Evolutionary conservation across 2,113 vertebrate species (phyloP).

Genomic region (Apeltes quadracus): DNA sequence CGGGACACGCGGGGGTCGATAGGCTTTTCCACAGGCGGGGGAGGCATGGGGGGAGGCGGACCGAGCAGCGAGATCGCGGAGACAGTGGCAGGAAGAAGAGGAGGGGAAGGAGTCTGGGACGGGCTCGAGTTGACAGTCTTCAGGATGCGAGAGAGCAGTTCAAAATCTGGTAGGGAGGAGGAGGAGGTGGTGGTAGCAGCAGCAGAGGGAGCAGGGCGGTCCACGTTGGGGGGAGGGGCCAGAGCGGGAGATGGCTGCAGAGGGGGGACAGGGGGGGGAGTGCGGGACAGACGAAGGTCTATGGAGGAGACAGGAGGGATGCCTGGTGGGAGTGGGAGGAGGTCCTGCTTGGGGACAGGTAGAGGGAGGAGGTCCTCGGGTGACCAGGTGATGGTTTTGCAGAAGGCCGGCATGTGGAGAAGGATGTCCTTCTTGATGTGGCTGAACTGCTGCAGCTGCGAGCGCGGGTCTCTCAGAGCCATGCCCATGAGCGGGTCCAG

Average conservation of each 20-base stretch:
- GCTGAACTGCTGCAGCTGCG: slow-evolving; percentile 92
- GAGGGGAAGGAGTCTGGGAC: slow-evolving; percentile 56
- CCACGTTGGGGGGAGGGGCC: slow-evolving; percentile 48
- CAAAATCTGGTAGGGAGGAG: slow-evolving; percentile 88
- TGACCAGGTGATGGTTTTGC: slow-evolving; percentile 89
- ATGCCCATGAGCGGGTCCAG: slow-evolving; percentile 86
- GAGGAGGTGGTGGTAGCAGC: slow-evolving; percentile 58
- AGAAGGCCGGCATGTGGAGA: slow-evolving; percentile 85
- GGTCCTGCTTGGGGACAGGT: slow-evolving; percentile 89
- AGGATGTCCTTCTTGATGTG: slow-evolving; percentile 93
- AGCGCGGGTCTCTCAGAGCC: slow-evolving; percentile 85
- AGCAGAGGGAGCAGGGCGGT: slow-evolving; percentile 43
- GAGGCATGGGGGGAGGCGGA: slow-evolving; percentile 24
- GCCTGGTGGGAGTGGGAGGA: slow-evolving; percentile 84
- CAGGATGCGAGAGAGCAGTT: slow-evolving; percentile 90
- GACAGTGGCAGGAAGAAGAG: slow-evolving; percentile 34
- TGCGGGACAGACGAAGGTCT: slow-evolving; percentile 84
- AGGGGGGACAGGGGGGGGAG: slow-evolving; percentile 70
- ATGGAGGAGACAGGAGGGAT: slow-evolving; percentile 83
- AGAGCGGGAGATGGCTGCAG: slow-evolving; percentile 43
- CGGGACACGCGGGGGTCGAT: slow-evolving; percentile 85
- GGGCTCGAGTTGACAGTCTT: slow-evolving; percentile 86
- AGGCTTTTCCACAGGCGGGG: slow-evolving; percentile 82
- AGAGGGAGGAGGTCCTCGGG: slow-evolving; percentile 92
- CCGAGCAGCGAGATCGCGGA: slow-evolving; percentile 40